These are phyloP conservation scores for Bicyclus anynana DNA, from an alignment of 1,140 invertebrate species.

Conservation along the genomic window DNA sequence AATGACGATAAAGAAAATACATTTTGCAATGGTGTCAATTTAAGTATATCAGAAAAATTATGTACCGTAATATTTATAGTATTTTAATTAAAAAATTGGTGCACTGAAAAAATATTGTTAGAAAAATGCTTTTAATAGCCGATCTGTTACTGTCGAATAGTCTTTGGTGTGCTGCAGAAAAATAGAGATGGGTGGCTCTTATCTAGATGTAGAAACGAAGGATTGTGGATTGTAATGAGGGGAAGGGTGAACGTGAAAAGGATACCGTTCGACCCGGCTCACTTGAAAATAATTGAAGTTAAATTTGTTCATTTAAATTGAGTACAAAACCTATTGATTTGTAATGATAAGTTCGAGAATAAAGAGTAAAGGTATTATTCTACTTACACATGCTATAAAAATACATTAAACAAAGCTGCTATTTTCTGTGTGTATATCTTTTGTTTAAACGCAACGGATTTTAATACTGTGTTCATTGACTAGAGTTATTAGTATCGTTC, in stretches of 20 bases:
- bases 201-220: slow-evolving; percentile 68
- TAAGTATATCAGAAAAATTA: too few relatives aligned
- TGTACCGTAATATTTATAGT: too few relatives aligned
- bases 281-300: slow-evolving; percentile 75
- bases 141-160: not conserved
- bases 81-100: too few relatives aligned
- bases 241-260: slow-evolving; percentile 67
- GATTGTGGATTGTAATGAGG: slow-evolving; percentile 69
- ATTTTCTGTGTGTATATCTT: too few relatives aligned
- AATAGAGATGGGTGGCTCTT: slow-evolving; percentile 65
- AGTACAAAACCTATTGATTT: slow-evolving; percentile 30
- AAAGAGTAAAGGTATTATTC: too few relatives aligned
- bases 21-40: too few relatives aligned
- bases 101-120: not conserved
- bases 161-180: slow-evolving; percentile 42
- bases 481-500: too few relatives aligned
- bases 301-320: slow-evolving; percentile 73
- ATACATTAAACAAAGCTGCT: not conserved
- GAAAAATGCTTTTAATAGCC: not conserved
- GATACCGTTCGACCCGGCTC: slow-evolving; percentile 57
- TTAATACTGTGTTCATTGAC: too few relatives aligned
- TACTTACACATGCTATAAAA: too few relatives aligned
- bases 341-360: slow-evolving; percentile 21
- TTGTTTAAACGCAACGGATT: too few relatives aligned
- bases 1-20: too few relatives aligned